Conservation (phyloP, 2,797 vertebrate species). For the Paramormyrops hopkinsi region DNA sequence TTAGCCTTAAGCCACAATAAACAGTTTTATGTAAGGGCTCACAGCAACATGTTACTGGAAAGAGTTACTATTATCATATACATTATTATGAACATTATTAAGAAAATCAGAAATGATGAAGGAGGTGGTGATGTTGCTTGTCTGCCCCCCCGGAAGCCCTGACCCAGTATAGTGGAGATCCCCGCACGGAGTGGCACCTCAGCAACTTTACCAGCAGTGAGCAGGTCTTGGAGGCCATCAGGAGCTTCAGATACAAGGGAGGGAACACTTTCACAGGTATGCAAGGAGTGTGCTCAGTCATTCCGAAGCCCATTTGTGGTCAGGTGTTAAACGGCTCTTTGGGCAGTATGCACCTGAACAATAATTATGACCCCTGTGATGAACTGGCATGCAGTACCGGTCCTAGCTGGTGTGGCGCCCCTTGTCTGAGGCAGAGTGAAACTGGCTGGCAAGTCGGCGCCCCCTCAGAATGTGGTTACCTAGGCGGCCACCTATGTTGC, state of each 20-base stretch:
- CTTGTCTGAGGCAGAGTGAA: not conserved
- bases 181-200: conserved; percentile 88
- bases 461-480: not conserved
- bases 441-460: not conserved
- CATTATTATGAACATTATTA: not conserved
- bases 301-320: not conserved
- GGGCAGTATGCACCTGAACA: not conserved
- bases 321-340: not conserved
- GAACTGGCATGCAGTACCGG: not conserved
- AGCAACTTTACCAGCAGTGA: conserved; percentile 70
- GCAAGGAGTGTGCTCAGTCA: not conserved
- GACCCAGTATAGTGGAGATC: conserved; percentile 89
- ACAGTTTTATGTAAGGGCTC: not conserved
- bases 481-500: not conserved
- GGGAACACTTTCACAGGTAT: conserved; percentile 92
- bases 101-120: not conserved
- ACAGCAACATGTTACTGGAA: not conserved
- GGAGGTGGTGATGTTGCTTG: not conserved
- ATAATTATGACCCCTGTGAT: not conserved
- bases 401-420: not conserved
- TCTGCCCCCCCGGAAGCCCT: conserved; percentile 58
- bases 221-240: conserved; percentile 73
- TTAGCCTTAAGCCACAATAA: not conserved
- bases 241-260: conserved; percentile 76
- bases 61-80: not conserved